Base-by-base conservation (phyloP, 2,888 invertebrate species). In the Eremobia ochroleuca region DNA sequence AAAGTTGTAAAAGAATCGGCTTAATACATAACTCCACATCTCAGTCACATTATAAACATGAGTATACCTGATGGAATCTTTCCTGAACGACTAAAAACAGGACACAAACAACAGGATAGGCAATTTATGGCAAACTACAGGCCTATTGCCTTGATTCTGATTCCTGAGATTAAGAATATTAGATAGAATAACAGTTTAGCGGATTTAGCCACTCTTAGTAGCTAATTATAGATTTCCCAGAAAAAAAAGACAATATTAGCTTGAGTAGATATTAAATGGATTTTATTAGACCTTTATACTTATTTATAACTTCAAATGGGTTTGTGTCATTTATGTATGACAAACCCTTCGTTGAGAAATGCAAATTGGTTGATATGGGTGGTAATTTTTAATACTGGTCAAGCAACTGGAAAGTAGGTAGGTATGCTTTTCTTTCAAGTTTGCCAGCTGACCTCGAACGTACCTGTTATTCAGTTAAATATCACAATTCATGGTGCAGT, bases 391-490 rank as follows among this genome's bases (percentile, higher is more conserved):
- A 71, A 67, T 72, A 59, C 55, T 55, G 85, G 65, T 46, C 49
- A 71, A 58, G 37, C 61, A 37, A 49, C 46, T 71, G 64, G 80
- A 84, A 84, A 81, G 79, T 84, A 59, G 58, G 58, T 31, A 59
- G 28, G 18, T 18, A 49, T 68, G 37, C n/a, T 46, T 80, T 69
- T 69, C 84, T 80, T 79, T 62, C 79, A 69, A 59, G 68, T 73
- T 80, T 73, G 55, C 13, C 66, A 58, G 43, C 40, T 76, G 85
- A 85, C 82, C 82, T 85, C 82, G 34, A 82, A 82, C 43, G 52
- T 69, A 66, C 82, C 69, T 81, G 75, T 74, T 85, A 58, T 85
- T 80, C 61, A 64, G 59, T 85, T 55, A 82, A 67, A 85, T 85
- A 40, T 68, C 15, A 71, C 68, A 69, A 65, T 82, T 76, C 77